Conservation (phyloP, 1,140 invertebrate species). For the Tetramorium alpestre region DNA sequence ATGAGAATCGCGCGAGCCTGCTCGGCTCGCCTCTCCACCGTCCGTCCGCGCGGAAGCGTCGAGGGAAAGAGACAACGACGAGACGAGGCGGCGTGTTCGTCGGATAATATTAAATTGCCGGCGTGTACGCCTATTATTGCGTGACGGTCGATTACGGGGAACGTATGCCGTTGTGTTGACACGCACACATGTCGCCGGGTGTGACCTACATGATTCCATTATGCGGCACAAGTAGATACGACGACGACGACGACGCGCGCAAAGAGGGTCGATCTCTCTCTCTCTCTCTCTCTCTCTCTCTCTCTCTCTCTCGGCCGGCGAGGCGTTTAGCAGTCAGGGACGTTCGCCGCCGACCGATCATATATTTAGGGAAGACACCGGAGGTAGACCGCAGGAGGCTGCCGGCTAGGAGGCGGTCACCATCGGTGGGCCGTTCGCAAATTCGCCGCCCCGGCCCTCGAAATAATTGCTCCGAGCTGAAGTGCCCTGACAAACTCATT, state of each 20-base stretch:
- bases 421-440: neutral
- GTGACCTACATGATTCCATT: slow-evolving; percentile 56
- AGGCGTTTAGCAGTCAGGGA: slow-evolving; percentile 2
- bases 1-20: neutral
- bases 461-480: neutral
- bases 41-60: too few species aligned
- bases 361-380: slow-evolving; percentile 17
- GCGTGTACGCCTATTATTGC: slow-evolving; percentile 43
- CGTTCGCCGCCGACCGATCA: slow-evolving; percentile 9
- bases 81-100: neutral
- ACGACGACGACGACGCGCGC: slow-evolving; percentile 30
- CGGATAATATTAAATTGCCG: slow-evolving; percentile 56
- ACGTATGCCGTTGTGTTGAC: slow-evolving; percentile 42
- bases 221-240: slow-evolving; percentile 5
- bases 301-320: neutral
- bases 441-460: neutral
- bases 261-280: neutral
- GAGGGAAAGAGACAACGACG: neutral
- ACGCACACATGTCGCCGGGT: slow-evolving; percentile 30
- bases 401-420: neutral
- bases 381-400: slow-evolving; percentile 23
- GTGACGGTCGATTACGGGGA: slow-evolving; percentile 4
- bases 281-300: too few species aligned
- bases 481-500: neutral
- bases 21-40: neutral